phyloP scores from a whole-genome alignment of 2,113 vertebrate species.

The Amphilophus citrinellus region DNA sequence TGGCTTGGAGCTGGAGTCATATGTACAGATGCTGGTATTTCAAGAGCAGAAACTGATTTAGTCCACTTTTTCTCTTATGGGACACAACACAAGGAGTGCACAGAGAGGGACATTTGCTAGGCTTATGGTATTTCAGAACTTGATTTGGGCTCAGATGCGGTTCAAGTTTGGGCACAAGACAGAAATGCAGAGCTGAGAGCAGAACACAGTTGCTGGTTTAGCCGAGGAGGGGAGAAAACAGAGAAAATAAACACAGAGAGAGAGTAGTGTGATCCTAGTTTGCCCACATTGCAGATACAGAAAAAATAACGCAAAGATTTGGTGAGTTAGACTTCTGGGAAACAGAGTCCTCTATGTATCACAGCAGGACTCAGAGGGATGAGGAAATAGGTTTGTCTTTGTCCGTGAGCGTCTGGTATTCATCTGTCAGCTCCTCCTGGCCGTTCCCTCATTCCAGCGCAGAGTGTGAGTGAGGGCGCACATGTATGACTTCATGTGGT shows the following conservation, averaged over 20 bases:
- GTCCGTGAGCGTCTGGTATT: constrained; percentile 69
- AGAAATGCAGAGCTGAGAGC: constrained; percentile 65
- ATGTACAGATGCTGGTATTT: constrained; percentile 98
- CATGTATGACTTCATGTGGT: constrained; percentile 55
- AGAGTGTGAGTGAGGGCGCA: constrained; percentile 52
- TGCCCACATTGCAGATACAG: constrained; percentile 64
- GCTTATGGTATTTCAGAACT: constrained; percentile 61
- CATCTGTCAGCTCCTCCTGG: constrained; percentile 64
- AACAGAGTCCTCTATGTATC: constrained; percentile 44
- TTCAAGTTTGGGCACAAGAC: constrained; percentile 66
- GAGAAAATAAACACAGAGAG: constrained; percentile 51
- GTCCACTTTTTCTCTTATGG: constrained; percentile 74
- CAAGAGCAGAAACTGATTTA: constrained; percentile 71
- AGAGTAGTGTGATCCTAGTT: constrained; percentile 52
- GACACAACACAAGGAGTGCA: constrained; percentile 75
- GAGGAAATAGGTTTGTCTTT: constrained; percentile 58
- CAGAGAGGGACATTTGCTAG: constrained; percentile 57
- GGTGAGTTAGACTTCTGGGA: constrained; percentile 57
- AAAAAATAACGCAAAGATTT: constrained; percentile 54
- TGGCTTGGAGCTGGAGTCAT: constrained; percentile 80
- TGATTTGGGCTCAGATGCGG: constrained; percentile 61
- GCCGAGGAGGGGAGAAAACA: constrained; percentile 52
- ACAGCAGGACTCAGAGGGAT: constrained; percentile 54
- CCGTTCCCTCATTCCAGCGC: constrained; percentile 70
- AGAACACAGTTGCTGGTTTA: constrained; percentile 75